Evolutionary conservation across 2,113 vertebrate species (phyloP).

Genomic region (Mesocricetus auratus): DNA sequence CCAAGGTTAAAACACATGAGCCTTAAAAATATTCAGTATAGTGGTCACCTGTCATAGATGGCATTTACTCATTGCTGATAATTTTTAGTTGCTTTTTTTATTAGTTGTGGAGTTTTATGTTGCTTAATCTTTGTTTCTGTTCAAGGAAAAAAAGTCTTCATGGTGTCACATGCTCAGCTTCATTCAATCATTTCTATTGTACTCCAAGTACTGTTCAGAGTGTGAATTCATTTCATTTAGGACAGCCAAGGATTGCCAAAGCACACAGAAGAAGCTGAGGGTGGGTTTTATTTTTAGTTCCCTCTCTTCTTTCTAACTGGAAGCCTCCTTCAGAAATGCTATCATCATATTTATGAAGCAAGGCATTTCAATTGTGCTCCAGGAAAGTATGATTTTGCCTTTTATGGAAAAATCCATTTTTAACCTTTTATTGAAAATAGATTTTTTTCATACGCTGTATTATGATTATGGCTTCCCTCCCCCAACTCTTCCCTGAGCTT

Average conservation of each 20-base stretch:
- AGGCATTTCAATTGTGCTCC: background rate
- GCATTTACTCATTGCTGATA: background rate
- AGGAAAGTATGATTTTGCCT: background rate
- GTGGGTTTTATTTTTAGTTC: background rate
- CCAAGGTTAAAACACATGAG: background rate
- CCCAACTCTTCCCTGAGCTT: background rate
- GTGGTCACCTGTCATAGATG: rapidly evolving
- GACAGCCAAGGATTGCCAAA: rapidly evolving
- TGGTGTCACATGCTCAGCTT: background rate
- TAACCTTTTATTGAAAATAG: background rate
- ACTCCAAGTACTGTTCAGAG: background rate
- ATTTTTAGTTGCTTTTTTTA: background rate
- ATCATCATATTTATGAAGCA: background rate
- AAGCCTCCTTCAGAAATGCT: background rate
- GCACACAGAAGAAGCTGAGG: rapidly evolving
- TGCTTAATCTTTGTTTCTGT: background rate
- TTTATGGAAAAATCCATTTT: background rate
- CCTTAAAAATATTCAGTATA: background rate
- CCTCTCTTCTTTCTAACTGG: background rate
- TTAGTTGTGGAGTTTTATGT: background rate
- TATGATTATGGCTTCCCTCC: background rate
- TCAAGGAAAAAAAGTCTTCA: background rate
- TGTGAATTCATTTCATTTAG: background rate
- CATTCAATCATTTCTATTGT: background rate
- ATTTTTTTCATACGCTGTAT: background rate